Evolutionary conservation across 2,888 invertebrate genomes (phyloP), one percentile per base, ranked within the genome.

Genomic region (Alviniconcha strummeri): DNA sequence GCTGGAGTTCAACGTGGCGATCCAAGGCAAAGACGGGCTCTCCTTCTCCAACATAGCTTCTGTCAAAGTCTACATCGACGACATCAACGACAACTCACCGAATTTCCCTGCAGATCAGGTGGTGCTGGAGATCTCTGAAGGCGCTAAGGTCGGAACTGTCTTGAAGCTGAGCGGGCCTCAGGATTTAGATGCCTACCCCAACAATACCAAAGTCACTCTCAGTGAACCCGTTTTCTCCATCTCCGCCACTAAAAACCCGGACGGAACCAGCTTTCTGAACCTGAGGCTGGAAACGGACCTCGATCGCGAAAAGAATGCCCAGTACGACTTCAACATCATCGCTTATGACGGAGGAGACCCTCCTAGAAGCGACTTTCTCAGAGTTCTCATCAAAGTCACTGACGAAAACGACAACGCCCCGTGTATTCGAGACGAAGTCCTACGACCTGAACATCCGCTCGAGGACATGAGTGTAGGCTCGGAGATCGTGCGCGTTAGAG

Each of bases 331-430:
- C 80, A 89, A 89, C 82, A 85, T 91, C 36, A 86, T 89, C 72
- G 91, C 91, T 79, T 87, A 86, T 78, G 91, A 91, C 84, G 88
- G 89, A 13, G 91, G 91, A 0, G 82, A 81, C 11, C 89, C 89
- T 7, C 85, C 86, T 8, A 85, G 81, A 80, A 87, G 88, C 75
- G 90, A 89, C 9, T 86, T 85, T 9, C 85, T 89, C 83, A 87
- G 83, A 60, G 87, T 91, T 7, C 88, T 87, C 75, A 87, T 91
- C 69, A 85, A 84, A n/a, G 87, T 91, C 36, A 81, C 87, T 7
- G 91, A 91, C 85, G 88, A 88, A 76, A 91, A 91, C 88, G 91
- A 91, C 82, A 90, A 90, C 85, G 85, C 87, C 2, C 91, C 91
- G 0, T 82, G 84, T 56, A 75, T 86, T 13, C 80, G 84, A 15